A percentile compares a stretch with the other conserved stretches of the same genome.
Conservation (phyloP, 2,113 vertebrate species). For the Phasianus colchicus region DNA sequence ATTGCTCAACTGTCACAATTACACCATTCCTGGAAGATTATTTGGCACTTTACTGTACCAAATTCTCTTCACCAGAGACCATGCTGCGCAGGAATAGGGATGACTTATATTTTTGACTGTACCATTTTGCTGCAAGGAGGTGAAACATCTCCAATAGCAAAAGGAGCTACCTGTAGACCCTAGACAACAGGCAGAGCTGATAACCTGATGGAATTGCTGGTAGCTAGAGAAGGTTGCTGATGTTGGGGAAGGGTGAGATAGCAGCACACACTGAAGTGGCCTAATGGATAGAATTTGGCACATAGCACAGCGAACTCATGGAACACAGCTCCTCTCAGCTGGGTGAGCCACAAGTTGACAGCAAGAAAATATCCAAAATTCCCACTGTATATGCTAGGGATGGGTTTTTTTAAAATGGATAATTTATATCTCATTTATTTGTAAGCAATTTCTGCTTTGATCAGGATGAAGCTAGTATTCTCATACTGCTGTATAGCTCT, state of each 20-base stretch:
- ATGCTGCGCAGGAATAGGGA: no score
- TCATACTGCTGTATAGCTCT: neutral
- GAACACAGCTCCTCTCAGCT: neutral
- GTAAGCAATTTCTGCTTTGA: constrained; percentile 1
- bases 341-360: neutral
- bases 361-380: neutral
- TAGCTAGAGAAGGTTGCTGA: neutral
- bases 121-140: neutral
- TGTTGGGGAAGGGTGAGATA: neutral
- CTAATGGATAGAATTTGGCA: neutral
- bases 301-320: neutral
- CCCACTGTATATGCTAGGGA: neutral
- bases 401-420: neutral
- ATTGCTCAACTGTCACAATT: neutral
- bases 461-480: neutral
- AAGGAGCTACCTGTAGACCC: neutral
- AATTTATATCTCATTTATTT: neutral
- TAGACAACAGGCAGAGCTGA: neutral
- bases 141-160: neutral
- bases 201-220: neutral
- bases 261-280: neutral
- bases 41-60: neutral
- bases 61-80: neutral
- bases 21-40: neutral
- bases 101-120: neutral